Conservation (phyloP, 2,888 invertebrate genomes). For the Synergus laeviventris region DNA sequence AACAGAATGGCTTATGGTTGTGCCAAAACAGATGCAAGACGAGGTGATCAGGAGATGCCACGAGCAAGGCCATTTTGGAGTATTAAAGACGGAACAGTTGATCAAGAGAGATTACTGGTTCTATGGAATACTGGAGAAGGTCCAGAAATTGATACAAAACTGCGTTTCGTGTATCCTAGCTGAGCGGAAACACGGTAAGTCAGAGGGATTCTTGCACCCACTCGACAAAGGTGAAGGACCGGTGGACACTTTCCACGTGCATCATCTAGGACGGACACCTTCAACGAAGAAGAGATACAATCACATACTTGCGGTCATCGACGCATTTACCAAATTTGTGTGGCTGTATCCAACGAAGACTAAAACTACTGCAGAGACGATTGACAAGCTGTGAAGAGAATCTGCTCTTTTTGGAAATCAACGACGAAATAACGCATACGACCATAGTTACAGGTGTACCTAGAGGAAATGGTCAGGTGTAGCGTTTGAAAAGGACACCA, state of each 20-base stretch:
- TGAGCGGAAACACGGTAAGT: conserved; percentile 49
- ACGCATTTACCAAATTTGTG: conserved; percentile 2
- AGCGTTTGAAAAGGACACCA: not conserved
- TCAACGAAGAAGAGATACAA: conserved; percentile 27
- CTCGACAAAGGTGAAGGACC: conserved; percentile 48
- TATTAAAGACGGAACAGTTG: conserved; percentile 49
- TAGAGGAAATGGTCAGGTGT: conserved; percentile 5
- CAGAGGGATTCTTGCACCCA: conserved; percentile 47
- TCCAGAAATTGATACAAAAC: conserved; percentile 45
- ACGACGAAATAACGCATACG: conserved; percentile 30
- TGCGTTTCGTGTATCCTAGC: conserved; percentile 53
- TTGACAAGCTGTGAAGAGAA: not conserved
- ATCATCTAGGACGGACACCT: conserved; percentile 43
- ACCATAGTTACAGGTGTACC: conserved; percentile 24
- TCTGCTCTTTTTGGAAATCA: conserved; percentile 30
- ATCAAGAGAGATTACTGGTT: conserved; percentile 50
- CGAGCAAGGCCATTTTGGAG: conserved; percentile 10
- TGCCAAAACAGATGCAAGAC: conserved; percentile 3
- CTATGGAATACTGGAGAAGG: conserved; percentile 41
- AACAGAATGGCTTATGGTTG: not conserved
- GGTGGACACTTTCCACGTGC: conserved; percentile 49
- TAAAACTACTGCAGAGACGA: not conserved
- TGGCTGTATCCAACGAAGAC: conserved; percentile 12
- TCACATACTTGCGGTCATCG: conserved; percentile 24
- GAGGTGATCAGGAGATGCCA: not conserved